These are phyloP conservation scores for Vanessa cardui DNA, from an alignment of 2,888 invertebrate genomes.

Conservation along the genomic window DNA sequence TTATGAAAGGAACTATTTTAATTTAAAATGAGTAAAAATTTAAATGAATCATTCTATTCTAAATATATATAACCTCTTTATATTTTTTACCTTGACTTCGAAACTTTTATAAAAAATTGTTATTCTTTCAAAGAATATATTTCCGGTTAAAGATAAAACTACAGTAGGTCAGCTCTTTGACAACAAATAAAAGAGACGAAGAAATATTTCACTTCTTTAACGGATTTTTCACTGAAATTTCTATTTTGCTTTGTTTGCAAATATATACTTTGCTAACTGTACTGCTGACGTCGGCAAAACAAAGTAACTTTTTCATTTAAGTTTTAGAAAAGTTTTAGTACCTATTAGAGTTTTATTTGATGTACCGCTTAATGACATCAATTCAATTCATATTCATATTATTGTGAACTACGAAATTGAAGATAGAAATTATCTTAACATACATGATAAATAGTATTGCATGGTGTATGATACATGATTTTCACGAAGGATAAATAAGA, in stretches of 20 bases:
- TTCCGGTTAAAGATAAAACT: slow-evolving; percentile 8
- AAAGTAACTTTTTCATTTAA: neutral
- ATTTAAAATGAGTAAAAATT: too few species aligned
- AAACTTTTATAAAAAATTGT: neutral
- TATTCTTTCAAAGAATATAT: slow-evolving; percentile 12
- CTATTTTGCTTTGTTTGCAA: slow-evolving; percentile 34
- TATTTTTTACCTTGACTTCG: neutral
- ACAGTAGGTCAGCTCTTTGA: slow-evolving; percentile 17
- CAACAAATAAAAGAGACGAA: slow-evolving; percentile 19
- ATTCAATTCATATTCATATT: too few species aligned
- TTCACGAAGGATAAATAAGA: too few species aligned
- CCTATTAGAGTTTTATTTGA: too few species aligned
- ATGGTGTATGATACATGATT: too few species aligned
- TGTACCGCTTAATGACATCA: neutral
- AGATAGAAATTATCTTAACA: too few species aligned
- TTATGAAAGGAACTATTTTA: too few species aligned
- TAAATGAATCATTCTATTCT: too few species aligned
- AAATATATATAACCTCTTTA: neutral
- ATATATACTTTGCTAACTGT: slow-evolving; percentile 26
- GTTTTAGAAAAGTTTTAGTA: slow-evolving; percentile 16
- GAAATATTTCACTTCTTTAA: slow-evolving; percentile 10
- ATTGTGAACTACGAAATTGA: too few species aligned
- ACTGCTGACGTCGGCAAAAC: neutral
- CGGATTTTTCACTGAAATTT: slow-evolving; percentile 31
- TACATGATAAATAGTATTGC: too few species aligned